Conservation (phyloP, 2,888 invertebrate genomes). For the Spialia ferax region DNA sequence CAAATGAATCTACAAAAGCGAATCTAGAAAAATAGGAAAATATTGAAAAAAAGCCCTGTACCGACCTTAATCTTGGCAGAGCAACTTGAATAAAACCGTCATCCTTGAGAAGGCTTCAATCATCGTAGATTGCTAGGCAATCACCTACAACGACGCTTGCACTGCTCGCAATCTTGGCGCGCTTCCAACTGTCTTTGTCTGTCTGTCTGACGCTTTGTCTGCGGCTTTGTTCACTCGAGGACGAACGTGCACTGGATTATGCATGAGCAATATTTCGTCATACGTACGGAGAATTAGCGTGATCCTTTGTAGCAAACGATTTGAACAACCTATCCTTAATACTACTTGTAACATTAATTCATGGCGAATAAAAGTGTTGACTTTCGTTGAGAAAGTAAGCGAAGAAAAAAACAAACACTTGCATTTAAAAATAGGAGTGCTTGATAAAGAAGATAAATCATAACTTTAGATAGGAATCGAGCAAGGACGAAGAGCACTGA, state of each 20-base stretch:
- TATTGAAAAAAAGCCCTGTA: background rate
- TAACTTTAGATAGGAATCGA: constrained; percentile 9
- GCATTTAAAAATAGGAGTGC: background rate
- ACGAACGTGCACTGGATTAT: constrained; percentile 18
- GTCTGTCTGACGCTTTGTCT: constrained; percentile 73
- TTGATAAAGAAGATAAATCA: background rate
- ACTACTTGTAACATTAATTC: background rate
- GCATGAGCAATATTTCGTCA: constrained; percentile 44
- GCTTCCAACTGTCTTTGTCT: constrained; percentile 68
- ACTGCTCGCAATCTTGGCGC: constrained; percentile 58
- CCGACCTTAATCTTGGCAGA: background rate
- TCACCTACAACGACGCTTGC: constrained; percentile 43
- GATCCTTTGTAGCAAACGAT: background rate
- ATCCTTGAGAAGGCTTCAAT: constrained; percentile 10
- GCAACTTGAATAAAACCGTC: constrained; percentile 7
- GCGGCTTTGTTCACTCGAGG: constrained; percentile 51
- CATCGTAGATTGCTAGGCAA: constrained; percentile 41
- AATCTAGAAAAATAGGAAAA: background rate
- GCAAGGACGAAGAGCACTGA: constrained; percentile 6
- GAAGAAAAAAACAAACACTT: background rate
- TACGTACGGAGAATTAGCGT: background rate
- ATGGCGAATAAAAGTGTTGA: background rate
- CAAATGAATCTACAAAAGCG: background rate
- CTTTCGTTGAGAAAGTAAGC: background rate
- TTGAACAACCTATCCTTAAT: background rate